Evolutionary conservation across 2,888 invertebrate genomes (phyloP), one percentile per base, ranked within the genome.

Genomic region (Phortica okadai): DNA sequence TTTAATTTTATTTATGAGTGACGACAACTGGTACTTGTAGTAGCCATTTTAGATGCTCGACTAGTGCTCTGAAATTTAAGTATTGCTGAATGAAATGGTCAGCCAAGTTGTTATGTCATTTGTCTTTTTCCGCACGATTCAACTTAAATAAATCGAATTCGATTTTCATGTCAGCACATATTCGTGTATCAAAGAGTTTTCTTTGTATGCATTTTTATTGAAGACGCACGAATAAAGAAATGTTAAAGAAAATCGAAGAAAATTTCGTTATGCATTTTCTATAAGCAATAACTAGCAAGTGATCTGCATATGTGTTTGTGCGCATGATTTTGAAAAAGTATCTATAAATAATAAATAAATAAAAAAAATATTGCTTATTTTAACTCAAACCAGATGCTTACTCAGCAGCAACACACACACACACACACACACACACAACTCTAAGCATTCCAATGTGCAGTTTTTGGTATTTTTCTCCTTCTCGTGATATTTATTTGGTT

Each of bases 361-460:
- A 84, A 86, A 86, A 86, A 21, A 85, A 86, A 85, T 84, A 86
- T 81, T 86, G 85, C 85, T 85, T 85, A 83, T 85, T 85, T 85
- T 81, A 85, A 85, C 85, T 86, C 85, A 84, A 80, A 83, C 85
- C 86, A 86, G 84, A 85, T 85, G 86, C 83, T 86, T 74, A 77
- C 80, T 84, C 86, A 83, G 85, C 83, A 59, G 7, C n/a, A 59
- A 10, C 7, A 59, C 7, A 7, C 16, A 82, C 66, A 50, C 14
- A 76, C 21, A 59, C 7, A 7, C 16, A 82, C 66, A 6, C 14
- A 76, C 33, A 54, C 75, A 79, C 79, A 77, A 73, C 77, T 42
- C 14, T 66, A 75, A 69, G 11, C 21, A 62, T n/a, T 50, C 25
- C 14, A 73, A 54, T 14, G 54, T 54, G 11, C n/a, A 54, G 0